A percentile compares a stretch with the other conserved stretches of the same genome.
Evolutionary conservation across 2,113 vertebrate genomes (phyloP).

Genomic region (Istiophorus platypterus): DNA sequence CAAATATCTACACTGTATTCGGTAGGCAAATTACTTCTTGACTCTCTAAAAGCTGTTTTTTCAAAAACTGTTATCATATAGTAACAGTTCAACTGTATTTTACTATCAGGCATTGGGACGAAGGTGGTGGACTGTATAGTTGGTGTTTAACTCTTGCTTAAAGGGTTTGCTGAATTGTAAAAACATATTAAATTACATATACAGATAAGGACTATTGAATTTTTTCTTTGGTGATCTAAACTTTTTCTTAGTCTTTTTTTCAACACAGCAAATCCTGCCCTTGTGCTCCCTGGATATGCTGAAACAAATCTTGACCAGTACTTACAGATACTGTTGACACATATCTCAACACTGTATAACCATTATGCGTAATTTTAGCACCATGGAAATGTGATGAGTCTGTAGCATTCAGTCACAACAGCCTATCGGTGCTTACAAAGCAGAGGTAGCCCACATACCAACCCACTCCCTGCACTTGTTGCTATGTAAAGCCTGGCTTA

Average conservation of each 20-base stretch:
- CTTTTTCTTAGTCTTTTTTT: background rate
- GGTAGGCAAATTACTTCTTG: conserved; percentile 18
- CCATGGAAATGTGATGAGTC: conserved; percentile 33
- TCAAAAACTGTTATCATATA: background rate
- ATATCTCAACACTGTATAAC: conserved; percentile 15
- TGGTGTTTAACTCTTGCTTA: no score
- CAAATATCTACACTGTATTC: conserved; percentile 56
- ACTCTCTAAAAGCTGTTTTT: conserved; percentile 9
- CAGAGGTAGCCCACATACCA: conserved; percentile 55
- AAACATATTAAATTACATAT: background rate
- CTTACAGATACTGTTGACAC: conserved; percentile 17
- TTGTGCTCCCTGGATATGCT: background rate
- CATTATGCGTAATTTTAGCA: conserved; percentile 34
- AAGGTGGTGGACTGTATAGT: no score
- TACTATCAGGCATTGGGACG: rapidly evolving
- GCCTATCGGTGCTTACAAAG: conserved; percentile 15
- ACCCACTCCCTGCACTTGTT: conserved; percentile 49
- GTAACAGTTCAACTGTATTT: background rate
- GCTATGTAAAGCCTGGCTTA: conserved; percentile 50
- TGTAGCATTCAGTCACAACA: conserved; percentile 27
- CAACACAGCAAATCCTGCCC: background rate
- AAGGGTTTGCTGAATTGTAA: background rate
- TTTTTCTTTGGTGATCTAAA: background rate
- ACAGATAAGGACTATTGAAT: background rate
- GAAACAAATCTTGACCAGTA: background rate